phyloP scores from a whole-genome alignment of 2,113 vertebrate species.

The Amia ocellicauda region DNA sequence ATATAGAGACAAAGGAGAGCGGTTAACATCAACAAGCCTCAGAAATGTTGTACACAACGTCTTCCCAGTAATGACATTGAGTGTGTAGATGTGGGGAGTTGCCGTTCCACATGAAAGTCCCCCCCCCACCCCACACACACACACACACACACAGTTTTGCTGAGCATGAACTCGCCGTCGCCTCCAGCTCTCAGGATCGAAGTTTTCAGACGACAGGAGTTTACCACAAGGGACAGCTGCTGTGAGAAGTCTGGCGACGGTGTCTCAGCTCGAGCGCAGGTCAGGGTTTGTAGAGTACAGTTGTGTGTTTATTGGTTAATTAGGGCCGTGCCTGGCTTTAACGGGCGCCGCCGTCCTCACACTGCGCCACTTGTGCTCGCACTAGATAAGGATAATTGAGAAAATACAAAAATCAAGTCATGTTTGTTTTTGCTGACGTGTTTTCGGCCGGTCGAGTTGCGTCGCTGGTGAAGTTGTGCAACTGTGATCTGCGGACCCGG shows the following conservation, averaged over 20 bases:
- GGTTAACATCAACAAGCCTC: no score
- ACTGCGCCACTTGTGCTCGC: constrained; percentile 39
- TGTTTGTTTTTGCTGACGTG: no score
- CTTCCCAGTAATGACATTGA: no score
- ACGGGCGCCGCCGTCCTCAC: constrained; percentile 54
- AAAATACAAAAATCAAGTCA: constrained; percentile 26
- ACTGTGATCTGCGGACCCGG: constrained; percentile 26
- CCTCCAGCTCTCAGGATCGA: no score
- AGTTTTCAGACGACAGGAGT: background rate
- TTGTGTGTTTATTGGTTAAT: constrained; percentile 59
- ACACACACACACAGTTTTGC: no score
- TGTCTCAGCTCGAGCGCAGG: constrained; percentile 6
- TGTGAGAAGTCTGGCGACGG: constrained; percentile 23
- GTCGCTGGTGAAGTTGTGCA: constrained; percentile 17
- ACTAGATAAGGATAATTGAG: constrained; percentile 56
- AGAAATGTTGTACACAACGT: no score
- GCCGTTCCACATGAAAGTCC: no score
- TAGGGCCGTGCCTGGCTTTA: constrained; percentile 44
- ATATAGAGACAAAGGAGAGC: no score
- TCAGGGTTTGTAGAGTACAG: constrained; percentile 9
- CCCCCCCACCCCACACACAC: no score
- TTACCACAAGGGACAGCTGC: constrained; percentile 22
- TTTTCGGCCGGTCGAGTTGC: no score
- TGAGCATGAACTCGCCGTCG: no score
- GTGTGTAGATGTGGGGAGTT: no score